Percentiles rank a stretch among this genome's conserved stretches.
phyloP scores from a whole-genome alignment of 2,888 invertebrate species.

The Parapristionchus giblindavisi region DNA sequence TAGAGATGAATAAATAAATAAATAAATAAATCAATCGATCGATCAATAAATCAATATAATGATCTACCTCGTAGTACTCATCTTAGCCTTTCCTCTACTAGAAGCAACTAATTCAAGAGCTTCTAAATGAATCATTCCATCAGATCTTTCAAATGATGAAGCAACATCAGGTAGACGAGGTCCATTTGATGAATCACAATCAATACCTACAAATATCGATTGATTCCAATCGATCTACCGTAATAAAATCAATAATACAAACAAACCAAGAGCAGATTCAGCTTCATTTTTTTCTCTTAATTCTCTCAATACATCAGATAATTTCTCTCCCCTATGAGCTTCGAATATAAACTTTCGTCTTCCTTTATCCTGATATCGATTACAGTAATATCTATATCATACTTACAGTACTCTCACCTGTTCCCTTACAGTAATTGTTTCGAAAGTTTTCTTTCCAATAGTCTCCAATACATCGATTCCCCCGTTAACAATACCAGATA shows the following conservation, averaged over 20 bases:
- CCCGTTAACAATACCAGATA: constrained; percentile 68
- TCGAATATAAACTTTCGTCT: constrained; percentile 50
- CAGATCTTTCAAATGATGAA: constrained; percentile 58
- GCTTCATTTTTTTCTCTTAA: constrained; percentile 46
- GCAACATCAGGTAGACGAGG: constrained; percentile 48
- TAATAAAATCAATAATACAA: not conserved
- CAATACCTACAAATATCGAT: not conserved
- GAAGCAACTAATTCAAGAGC: constrained; percentile 89
- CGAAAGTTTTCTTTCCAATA: constrained; percentile 93
- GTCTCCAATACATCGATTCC: constrained; percentile 84
- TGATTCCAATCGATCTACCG: not conserved
- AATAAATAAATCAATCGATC: not conserved
- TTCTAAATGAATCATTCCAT: constrained; percentile 85
- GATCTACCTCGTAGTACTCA: constrained; percentile 38
- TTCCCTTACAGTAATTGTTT: constrained; percentile 90
- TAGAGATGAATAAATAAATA: not conserved
- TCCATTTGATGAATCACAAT: not conserved
- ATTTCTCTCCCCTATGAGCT: constrained; percentile 45
- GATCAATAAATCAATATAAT: not conserved
- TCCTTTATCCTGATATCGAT: constrained; percentile 40
- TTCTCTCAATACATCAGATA: constrained; percentile 54
- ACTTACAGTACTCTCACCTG: constrained; percentile 74
- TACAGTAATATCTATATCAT: not conserved
- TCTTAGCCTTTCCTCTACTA: constrained; percentile 75
- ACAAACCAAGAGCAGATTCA: constrained; percentile 31